Evolutionary conservation across 2,888 invertebrate genomes (phyloP).

Genomic region (Arctia plantaginis): DNA sequence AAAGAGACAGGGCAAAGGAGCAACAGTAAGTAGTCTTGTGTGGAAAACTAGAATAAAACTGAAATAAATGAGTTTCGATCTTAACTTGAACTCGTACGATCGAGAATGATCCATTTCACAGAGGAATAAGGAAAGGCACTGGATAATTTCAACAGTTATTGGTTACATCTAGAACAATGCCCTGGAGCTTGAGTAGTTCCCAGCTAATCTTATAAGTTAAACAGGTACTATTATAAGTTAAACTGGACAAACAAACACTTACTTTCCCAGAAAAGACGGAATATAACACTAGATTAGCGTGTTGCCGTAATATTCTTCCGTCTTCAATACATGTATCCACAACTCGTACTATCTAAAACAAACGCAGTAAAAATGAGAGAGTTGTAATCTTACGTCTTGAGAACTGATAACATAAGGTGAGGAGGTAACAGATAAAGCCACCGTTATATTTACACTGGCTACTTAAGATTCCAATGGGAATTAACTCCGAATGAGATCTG

Average conservation of each 20-base stretch:
- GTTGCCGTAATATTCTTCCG: background rate
- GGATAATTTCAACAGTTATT: too few relatives aligned
- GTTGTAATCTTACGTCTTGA: slow-evolving; percentile 41
- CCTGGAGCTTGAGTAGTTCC: background rate
- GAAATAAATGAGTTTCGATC: too few relatives aligned
- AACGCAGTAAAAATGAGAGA: slow-evolving; percentile 46
- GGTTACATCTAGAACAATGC: background rate
- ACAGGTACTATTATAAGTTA: background rate
- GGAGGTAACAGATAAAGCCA: slow-evolving; percentile 51
- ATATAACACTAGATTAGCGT: background rate
- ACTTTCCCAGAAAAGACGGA: background rate
- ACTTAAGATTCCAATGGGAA: slow-evolving; percentile 51
- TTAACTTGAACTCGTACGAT: too few relatives aligned
- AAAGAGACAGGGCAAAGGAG: too few relatives aligned
- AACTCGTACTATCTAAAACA: slow-evolving; percentile 33
- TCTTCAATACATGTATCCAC: background rate
- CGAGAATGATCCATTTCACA: too few relatives aligned
- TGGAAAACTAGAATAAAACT: too few relatives aligned
- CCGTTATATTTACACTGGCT: slow-evolving; percentile 39
- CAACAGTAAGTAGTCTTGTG: too few relatives aligned
- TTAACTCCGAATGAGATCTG: slow-evolving; percentile 45
- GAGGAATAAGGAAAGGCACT: too few relatives aligned
- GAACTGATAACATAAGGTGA: slow-evolving; percentile 45
- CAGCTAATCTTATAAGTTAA: background rate
- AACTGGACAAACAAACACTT: background rate